Conservation (phyloP, 2,797 vertebrate genomes). For the Pipistrellus kuhlii region DNA sequence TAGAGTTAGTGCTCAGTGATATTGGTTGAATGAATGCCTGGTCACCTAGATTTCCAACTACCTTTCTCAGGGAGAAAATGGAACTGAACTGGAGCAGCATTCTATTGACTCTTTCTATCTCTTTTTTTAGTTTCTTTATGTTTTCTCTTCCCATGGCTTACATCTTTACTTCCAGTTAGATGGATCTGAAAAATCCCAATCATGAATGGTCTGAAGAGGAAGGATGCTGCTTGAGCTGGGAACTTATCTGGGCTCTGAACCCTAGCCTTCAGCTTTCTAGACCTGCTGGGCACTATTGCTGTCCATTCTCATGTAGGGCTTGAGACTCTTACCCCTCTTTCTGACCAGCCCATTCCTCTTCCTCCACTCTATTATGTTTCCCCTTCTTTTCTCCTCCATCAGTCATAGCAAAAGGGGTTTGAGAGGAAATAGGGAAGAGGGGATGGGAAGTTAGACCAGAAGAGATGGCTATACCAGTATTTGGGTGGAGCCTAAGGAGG, state of each 20-base stretch:
- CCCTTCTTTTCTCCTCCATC: background rate
- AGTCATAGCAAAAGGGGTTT: background rate
- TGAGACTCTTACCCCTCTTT: background rate
- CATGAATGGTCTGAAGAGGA: background rate
- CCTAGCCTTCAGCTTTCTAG: background rate
- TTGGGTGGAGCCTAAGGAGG: background rate
- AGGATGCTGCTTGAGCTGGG: background rate
- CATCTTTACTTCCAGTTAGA: background rate
- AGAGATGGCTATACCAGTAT: background rate
- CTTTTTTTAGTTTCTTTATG: background rate
- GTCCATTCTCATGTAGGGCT: background rate
- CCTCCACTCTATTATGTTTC: background rate
- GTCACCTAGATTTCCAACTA: background rate
- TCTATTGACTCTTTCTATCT: background rate
- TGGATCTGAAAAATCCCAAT: background rate
- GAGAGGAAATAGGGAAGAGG: background rate
- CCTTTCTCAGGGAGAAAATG: background rate
- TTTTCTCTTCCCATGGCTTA: background rate
- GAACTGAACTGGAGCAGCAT: background rate
- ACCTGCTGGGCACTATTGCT: background rate
- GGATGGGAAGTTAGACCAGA: background rate
- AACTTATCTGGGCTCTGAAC: background rate
- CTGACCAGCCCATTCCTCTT: background rate
- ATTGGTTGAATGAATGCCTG: constrained; percentile 17
- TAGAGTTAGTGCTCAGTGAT: background rate